Base-by-base conservation (phyloP, 2,888 invertebrate species). In the Apoda limacodes region DNA sequence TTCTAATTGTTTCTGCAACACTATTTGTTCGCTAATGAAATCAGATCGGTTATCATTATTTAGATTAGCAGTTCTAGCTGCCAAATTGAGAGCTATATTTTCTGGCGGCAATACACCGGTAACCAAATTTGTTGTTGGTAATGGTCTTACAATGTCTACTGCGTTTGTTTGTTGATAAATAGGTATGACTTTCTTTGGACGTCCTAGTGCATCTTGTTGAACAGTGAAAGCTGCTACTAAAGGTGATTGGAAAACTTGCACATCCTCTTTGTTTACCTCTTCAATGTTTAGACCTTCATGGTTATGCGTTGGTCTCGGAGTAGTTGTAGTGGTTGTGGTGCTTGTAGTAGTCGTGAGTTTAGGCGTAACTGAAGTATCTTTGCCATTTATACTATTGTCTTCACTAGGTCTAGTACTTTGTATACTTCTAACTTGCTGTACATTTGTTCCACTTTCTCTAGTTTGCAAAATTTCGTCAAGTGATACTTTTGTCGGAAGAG, bases 201-300 rank as follows among this genome's bases (percentile, higher is more conserved):
- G 56, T 1, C 93, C 93, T 14, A 83, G 82, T 42, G 87, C 88
- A 53, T 93, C 92, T 62, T 93, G 88, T 42, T 93, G 91, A 0
- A 93, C 90, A 0, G 93, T 93, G 51, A 93, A 93, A 0, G 93
- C 93, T 2, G 92, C 90, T 0, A 93, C 89, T 35, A 93, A 58
- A 0, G 93, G 92, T 2, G 92, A 92, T 44, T 88, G 87, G 52
- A 88, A 90, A 28, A 93, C 91, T 60, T 92, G 91, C 1, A 92
- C 90, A 36, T 87, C 87, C 36, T 83, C 80, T 52, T 88, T 84
- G 48, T 85, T 83, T 2, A 88, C 87, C 43, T 86, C 83, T 59
- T 87, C 85, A 32, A 84, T 88, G 48, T 86, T 86, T 60, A 85
- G 85, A 30, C 88, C 86, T 44, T 86, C 86, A 10, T 82, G 80